Evolutionary conservation across 2,888 invertebrate species (phyloP), one percentile per base, ranked within the genome.

Genomic region (Sinelater perroti): DNA sequence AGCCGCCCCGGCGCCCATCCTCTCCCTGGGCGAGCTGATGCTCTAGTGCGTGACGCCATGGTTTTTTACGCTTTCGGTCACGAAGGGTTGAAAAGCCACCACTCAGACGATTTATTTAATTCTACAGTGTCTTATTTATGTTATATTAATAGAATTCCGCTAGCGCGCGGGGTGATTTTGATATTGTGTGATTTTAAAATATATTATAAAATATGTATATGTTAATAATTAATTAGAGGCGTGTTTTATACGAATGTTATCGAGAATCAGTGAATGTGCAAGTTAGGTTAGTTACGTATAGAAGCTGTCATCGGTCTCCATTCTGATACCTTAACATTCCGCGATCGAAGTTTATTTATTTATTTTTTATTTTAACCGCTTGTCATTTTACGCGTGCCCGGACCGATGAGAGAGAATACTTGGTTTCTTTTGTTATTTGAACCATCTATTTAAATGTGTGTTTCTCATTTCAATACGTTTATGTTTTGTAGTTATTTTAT

Each of bases 1-100:
- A 71, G 85, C 86, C 72, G 83, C 83, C 64, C 84, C 85, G 73
- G 81, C 81, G 61, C 80, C 81, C 52, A 72, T 81, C 60, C 76
- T 81, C 64, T 72, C 74, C 35, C 66, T 81, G 56, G 71, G 70
- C 62, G 76, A 76, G 61, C 62, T 74, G 61, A 68, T 72, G 67
- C 69, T 72, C 64, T 72, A 71, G 69, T 69, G 69, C 30, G 60
- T 36, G 47, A 26, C 40, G 20, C 20, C n/a, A n/a, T n/a, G 59
- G 46, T 57, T 57, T 57, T n/a, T 57, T 21, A 44, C 50, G 51
- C 51, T 56, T 56, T 51, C 36, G 33, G 35, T 33, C 2, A 38
- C 20, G 46, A 47, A 47, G 47, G 40, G 40, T 53, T 36, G 26
- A 45, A 53, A 60, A 56, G 60, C 54, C 54, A 54, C 52, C 64